These are phyloP conservation scores for Hydrozoanthus gracilis DNA, from an alignment of 92 coral and sea anemone species.

Conservation along the genomic window DNA sequence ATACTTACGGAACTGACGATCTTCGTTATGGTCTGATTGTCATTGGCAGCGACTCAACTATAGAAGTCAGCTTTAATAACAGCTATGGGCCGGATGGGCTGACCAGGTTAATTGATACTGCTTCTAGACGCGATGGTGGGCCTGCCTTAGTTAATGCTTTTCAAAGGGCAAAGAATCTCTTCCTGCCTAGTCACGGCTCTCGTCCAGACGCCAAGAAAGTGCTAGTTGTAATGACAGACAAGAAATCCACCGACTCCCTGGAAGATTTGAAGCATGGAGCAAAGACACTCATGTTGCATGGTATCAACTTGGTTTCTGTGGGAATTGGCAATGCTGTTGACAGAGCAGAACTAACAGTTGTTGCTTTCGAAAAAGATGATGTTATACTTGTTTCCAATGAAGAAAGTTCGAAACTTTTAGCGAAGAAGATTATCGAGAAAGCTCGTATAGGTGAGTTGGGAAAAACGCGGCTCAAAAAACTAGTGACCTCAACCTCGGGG, in stretches of 20 bases:
- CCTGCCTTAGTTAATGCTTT: constrained; percentile 47
- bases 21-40: constrained; percentile 57
- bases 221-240: constrained; percentile 54
- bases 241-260: constrained; percentile 38
- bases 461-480: neutral
- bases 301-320: constrained; percentile 71
- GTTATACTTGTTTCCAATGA: constrained; percentile 46
- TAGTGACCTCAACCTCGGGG: neutral
- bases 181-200: constrained; percentile 44
- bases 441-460: constrained; percentile 31
- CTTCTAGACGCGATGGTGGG: constrained; percentile 46
- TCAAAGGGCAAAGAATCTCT: constrained; percentile 49
- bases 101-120: constrained; percentile 13
- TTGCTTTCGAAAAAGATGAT: constrained; percentile 67
- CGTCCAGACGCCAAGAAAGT: constrained; percentile 55
- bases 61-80: constrained; percentile 23
- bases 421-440: constrained; percentile 36
- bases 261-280: constrained; percentile 68
- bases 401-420: constrained; percentile 33
- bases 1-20: constrained; percentile 50
- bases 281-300: constrained; percentile 62
- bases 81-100: constrained; percentile 39
- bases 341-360: constrained; percentile 60
- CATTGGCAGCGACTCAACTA: constrained; percentile 54
- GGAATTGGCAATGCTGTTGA: constrained; percentile 69